Conservation (phyloP, 1,140 invertebrate species). For the Helicoverpa zea region DNA sequence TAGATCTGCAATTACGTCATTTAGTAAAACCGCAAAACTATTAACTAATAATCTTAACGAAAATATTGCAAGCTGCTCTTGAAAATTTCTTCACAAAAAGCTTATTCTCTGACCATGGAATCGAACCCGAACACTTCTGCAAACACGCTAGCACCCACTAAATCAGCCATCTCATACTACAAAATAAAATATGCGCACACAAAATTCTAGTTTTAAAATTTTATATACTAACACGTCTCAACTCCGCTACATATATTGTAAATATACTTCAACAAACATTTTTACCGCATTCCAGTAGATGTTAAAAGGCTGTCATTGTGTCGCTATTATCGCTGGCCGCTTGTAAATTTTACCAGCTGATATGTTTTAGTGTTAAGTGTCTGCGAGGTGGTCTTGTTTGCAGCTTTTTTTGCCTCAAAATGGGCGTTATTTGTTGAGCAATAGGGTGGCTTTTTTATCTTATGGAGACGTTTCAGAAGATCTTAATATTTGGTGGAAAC, state of each 20-base stretch:
- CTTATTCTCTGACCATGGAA: too few relatives aligned
- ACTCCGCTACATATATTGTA: neutral
- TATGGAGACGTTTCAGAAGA: neutral
- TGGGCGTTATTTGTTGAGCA: neutral
- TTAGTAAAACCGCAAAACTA: too few relatives aligned
- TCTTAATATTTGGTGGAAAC: too few relatives aligned
- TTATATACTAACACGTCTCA: neutral
- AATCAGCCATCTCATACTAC: too few relatives aligned
- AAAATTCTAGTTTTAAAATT: neutral
- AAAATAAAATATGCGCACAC: neutral
- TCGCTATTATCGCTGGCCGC: constrained; percentile 25
- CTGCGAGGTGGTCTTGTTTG: constrained; percentile 39
- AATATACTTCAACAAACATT: constrained; percentile 33
- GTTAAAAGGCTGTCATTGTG: constrained; percentile 42
- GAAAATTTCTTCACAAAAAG: too few relatives aligned
- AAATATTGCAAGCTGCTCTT: too few relatives aligned
- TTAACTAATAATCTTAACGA: too few relatives aligned
- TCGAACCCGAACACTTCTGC: too few relatives aligned
- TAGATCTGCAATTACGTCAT: too few relatives aligned
- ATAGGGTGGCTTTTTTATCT: neutral
- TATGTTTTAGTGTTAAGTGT: constrained; percentile 32
- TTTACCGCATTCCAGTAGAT: constrained; percentile 43
- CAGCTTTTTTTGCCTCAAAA: neutral
- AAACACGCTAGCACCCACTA: too few relatives aligned
- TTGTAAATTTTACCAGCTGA: constrained; percentile 40